Evolutionary conservation across 2,113 vertebrate species (phyloP), one percentile per base, ranked within the genome.

Genomic region (Opisthocomus hoazin): DNA sequence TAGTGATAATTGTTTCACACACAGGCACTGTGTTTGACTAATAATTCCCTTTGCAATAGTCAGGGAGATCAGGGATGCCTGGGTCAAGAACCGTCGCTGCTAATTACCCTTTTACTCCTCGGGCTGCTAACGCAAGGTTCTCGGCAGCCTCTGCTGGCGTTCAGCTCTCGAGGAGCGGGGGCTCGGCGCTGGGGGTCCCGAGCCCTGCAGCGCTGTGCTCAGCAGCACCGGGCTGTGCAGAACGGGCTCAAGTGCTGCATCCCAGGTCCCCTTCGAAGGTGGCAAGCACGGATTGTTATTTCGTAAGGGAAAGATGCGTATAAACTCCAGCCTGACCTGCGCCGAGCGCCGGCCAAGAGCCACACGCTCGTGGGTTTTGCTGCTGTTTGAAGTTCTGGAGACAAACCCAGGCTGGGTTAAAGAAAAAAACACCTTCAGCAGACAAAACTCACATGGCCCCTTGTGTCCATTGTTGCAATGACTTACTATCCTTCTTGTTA

Each of bases 351-450:
- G 63, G 13, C 20, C 0, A 0, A 23, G 24, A 54, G 75, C 46
- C 37, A 5, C 4, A 2, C 1, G 0, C 16, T 37, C 3, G 0
- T 20, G 56, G 10, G 2, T 3, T 78, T 37, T 57, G 48, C 71
- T 80, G 57, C 58, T 84, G 10, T 22, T 45, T 30, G 68, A 81
- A 81, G 27, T 21, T 53, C 69, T 30, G 37, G 30, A 78, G 64
- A 27, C 0, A 1, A 82, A 13, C 21, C 41, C 41, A 37, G 45
- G 30, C 82, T 82, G 82, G 7, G 24, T n/a, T 66, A 30, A 11
- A 69, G 74, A 45, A 77, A 45, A 77, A 58, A 78, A 15, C 29
- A 34, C 3, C 41, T 70, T 69, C 65, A 75, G 6, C 0, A 34
- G 82, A 10, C 27, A 51, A 16, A 76, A 68, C 43, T 48, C 1